phyloP scores from a whole-genome alignment of 1,140 invertebrate genomes.

The Drosophila bipectinata region DNA sequence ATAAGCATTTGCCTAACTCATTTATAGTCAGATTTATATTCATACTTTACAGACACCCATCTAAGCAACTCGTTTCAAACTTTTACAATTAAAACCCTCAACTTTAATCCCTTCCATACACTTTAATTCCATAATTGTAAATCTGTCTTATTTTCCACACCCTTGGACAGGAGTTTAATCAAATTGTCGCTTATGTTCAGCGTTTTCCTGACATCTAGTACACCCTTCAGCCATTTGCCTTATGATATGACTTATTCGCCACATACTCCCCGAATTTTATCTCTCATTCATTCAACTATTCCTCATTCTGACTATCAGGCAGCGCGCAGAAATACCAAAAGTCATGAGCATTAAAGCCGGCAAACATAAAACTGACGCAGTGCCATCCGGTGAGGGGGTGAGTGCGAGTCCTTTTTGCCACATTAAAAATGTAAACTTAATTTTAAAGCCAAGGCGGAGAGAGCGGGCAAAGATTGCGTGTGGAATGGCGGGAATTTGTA shows the following conservation, averaged over 20 bases:
- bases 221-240: slow-evolving; percentile 2
- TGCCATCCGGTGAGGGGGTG: not conserved
- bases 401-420: slow-evolving; percentile 17
- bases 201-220: not conserved
- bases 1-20: too few species aligned
- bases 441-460: slow-evolving; percentile 58
- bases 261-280: slow-evolving; percentile 17
- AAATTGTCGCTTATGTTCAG: not conserved
- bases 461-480: slow-evolving; percentile 8
- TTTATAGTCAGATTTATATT: too few species aligned
- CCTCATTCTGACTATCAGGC: slow-evolving; percentile 18
- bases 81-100: not conserved
- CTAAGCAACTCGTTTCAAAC: not conserved
- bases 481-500: slow-evolving; percentile 35
- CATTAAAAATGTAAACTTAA: slow-evolving; percentile 77
- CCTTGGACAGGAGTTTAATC: slow-evolving; percentile 14
- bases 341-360: slow-evolving; percentile 61
- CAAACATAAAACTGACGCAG: slow-evolving; percentile 63
- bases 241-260: slow-evolving; percentile 40
- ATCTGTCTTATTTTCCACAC: slow-evolving; percentile 14
- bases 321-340: slow-evolving; percentile 26
- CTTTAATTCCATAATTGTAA: not conserved
- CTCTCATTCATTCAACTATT: slow-evolving; percentile 30
- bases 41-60: too few species aligned
- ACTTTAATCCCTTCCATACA: not conserved